These are phyloP conservation scores for Emmelina monodactyla DNA, from an alignment of 2,888 invertebrate genomes.

Conservation along the genomic window DNA sequence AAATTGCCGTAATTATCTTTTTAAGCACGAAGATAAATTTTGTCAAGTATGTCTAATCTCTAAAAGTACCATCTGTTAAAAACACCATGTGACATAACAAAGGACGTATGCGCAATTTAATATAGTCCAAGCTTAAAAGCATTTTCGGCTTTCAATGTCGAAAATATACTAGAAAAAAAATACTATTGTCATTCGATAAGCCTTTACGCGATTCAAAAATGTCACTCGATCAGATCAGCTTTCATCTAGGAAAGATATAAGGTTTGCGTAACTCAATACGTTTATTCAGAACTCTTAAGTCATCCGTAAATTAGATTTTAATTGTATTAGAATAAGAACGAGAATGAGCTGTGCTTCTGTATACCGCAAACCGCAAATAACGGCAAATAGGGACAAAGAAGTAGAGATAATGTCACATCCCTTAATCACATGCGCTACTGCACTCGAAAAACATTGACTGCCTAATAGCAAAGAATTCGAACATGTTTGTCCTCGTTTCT, in stretches of 20 bases:
- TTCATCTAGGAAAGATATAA: conserved; percentile 56
- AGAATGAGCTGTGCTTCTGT: conserved; percentile 18
- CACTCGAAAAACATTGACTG: conserved; percentile 53
- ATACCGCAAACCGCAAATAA: conserved; percentile 57
- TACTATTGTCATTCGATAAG: conserved; percentile 62
- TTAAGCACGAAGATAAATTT: too few species aligned
- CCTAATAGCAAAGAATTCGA: conserved; percentile 38
- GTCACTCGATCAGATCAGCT: conserved; percentile 62
- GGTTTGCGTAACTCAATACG: conserved; percentile 64
- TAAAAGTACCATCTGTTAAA: conserved; percentile 57
- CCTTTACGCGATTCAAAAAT: conserved; percentile 60
- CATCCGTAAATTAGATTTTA: conserved; percentile 20
- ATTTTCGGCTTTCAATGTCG: conserved; percentile 40
- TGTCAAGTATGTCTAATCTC: conserved; percentile 30
- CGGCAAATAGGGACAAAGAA: conserved; percentile 48
- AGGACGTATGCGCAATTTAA: conserved; percentile 62
- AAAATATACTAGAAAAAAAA: conserved; percentile 43
- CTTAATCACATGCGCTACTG: conserved; percentile 64
- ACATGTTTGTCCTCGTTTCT: conserved; percentile 41
- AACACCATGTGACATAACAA: conserved; percentile 58
- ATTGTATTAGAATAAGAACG: conserved; percentile 24
- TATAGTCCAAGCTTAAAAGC: conserved; percentile 56
- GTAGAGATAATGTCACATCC: conserved; percentile 59
- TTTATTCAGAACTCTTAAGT: conserved; percentile 13
- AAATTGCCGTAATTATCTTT: too few species aligned